Base-by-base conservation (phyloP, 2,113 vertebrate genomes). In the Chionis minor region DNA sequence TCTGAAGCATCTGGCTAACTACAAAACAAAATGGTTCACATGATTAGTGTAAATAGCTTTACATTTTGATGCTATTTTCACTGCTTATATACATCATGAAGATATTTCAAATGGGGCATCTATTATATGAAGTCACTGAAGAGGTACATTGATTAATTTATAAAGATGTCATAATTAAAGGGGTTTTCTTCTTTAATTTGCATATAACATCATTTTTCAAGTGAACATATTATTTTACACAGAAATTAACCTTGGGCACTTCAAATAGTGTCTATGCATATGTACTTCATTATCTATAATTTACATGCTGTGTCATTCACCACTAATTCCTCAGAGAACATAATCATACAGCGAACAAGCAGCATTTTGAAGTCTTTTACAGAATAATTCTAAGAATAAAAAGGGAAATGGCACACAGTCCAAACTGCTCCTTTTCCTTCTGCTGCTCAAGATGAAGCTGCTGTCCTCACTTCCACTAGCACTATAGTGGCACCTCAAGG, bases 401-500 rank as follows among this genome's bases (percentile, higher is more conserved):
- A 40, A 73, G 14, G 7, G 14, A 95, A 97, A 80, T 44, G 28
- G 18, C 45, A 77, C 71, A 79, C 9, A 69, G 58, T 73, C 28
- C 35, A 62, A 71, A 77, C 18, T n/a, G 15, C 17, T 85, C 27
- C 16, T 74, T 93, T 94, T 88, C 10, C 8, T 91, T 72, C n/a
- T 77, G 16, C 33, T 58, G 58, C 54, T 85, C 33, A 87, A 81
- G 65, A 65, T 40, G 33, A 92, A 91, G 32, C 45, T 65, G 12
- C 40, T 45, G 21, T 80, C 62, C 45, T 55, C 20, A 77, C 45
- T 95, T 96, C 45, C 10, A 14, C 74, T 45, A 80, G 54, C 88
- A 54, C 86, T 69, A 58, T 7, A 95, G 81, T 91, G 92, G 94
- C 89, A 94, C 62, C 89, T 90, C 92, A 97, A 95, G 84, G 84